phyloP scores from a whole-genome alignment of 2,888 invertebrate genomes.

The Orchestes rusci region DNA sequence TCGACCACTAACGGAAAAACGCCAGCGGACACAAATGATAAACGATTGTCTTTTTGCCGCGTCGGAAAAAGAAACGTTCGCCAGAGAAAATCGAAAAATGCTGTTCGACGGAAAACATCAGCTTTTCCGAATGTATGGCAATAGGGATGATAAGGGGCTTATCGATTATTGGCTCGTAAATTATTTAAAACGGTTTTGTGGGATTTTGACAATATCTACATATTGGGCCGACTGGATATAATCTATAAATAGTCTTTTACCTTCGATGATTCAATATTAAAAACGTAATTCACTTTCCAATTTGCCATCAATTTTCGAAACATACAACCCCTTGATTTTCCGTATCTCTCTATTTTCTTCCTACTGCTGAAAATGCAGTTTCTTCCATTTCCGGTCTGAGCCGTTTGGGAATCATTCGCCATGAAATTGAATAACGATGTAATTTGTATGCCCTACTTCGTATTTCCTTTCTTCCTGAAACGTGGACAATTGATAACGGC shows the following conservation, averaged over 20 bases:
- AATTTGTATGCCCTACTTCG: conserved; percentile 10
- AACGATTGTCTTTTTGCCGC: conserved; percentile 12
- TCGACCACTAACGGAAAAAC: conserved; percentile 3
- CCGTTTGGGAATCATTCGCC: conserved; percentile 9
- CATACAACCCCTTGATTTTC: no score
- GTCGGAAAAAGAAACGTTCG: conserved; percentile 13
- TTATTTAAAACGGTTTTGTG: no score
- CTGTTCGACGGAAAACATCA: conserved; percentile 16
- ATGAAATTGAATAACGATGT: conserved; percentile 12
- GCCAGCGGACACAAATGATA: conserved; percentile 10
- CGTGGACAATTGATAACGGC: not conserved
- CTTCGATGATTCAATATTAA: no score
- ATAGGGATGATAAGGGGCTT: conserved; percentile 14
- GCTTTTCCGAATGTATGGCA: conserved; percentile 17
- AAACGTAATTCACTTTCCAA: no score
- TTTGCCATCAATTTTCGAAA: no score
- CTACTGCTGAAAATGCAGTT: conserved; percentile 12
- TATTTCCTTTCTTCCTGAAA: conserved; percentile 3
- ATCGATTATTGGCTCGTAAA: no score
- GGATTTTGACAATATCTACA: no score
- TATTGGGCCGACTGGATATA: no score
- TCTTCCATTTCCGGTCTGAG: conserved; percentile 2
- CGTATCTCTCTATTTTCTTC: no score
- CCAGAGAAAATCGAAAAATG: conserved; percentile 15
- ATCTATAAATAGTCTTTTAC: no score